These are phyloP conservation scores for Trachemys scripta DNA, from an alignment of 2,113 vertebrate species.

Conservation along the genomic window DNA sequence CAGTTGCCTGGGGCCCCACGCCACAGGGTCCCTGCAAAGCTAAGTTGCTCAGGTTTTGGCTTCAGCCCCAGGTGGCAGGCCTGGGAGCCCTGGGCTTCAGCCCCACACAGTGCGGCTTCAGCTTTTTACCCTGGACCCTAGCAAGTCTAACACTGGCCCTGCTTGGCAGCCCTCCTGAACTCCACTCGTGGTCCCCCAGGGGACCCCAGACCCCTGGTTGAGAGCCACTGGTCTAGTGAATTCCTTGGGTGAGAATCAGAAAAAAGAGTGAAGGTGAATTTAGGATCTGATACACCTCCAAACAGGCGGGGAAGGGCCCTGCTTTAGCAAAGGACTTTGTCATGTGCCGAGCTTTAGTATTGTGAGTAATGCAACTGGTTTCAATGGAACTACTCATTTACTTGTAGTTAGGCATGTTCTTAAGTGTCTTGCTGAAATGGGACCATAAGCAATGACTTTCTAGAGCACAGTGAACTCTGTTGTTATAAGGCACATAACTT, in stretches of 20 bases:
- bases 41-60: too few relatives aligned
- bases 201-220: too few relatives aligned
- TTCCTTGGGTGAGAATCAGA: background rate
- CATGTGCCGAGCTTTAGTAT: background rate
- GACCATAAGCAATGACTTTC: rapidly evolving
- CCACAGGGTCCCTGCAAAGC: too few relatives aligned
- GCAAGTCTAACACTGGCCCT: too few relatives aligned
- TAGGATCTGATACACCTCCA: background rate
- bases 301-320: background rate
- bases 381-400: background rate
- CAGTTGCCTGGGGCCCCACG: too few relatives aligned
- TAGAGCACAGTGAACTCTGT: background rate
- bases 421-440: background rate
- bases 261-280: background rate
- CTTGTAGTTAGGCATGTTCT: rapidly evolving
- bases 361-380: background rate
- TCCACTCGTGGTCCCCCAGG: too few relatives aligned
- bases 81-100: too few relatives aligned
- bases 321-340: background rate
- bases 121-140: too few relatives aligned
- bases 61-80: too few relatives aligned
- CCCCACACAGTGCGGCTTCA: too few relatives aligned
- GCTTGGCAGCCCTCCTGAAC: too few relatives aligned
- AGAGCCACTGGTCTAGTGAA: background rate
- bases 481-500: background rate